Evolutionary conservation across 2,888 invertebrate genomes (phyloP).

Genomic region (Scaptomyza tumidula): DNA sequence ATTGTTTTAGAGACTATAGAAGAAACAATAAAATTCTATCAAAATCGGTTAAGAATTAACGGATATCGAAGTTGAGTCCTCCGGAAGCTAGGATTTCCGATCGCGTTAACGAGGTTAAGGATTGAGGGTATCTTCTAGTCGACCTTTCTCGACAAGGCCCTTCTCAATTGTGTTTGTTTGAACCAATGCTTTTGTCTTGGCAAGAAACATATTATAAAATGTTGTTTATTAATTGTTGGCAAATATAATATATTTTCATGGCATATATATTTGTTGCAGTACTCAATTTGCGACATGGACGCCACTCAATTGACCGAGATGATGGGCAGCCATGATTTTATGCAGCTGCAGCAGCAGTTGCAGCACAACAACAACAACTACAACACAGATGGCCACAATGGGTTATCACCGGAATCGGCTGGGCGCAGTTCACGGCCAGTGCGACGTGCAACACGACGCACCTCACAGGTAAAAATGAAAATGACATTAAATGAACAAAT

Average conservation of each 20-base stretch:
- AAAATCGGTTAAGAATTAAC: too few species aligned
- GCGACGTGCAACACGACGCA: constrained; percentile 80
- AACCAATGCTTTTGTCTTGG: too few species aligned
- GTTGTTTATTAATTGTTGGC: too few species aligned
- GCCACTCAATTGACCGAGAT: constrained; percentile 77
- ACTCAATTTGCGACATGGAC: constrained; percentile 62
- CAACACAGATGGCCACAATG: constrained; percentile 71
- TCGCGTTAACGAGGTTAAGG: too few species aligned
- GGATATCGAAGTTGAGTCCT: too few species aligned
- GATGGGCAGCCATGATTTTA: constrained; percentile 77
- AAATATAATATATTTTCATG: background rate
- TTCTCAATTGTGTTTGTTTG: background rate
- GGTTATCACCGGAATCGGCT: constrained; percentile 73
- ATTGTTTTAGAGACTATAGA: too few species aligned
- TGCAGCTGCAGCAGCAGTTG: constrained; percentile 76
- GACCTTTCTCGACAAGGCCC: too few species aligned
- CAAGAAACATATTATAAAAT: too few species aligned
- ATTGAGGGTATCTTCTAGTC: too few species aligned
- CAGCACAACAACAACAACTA: constrained; percentile 75
- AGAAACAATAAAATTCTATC: too few species aligned
- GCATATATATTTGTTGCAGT: constrained; percentile 15
- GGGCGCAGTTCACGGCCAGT: constrained; percentile 81
- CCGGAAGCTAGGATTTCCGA: too few species aligned
- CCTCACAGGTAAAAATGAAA: constrained; percentile 76
- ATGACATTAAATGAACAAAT: background rate